Evolutionary conservation across 2,888 invertebrate species (phyloP).

Genomic region (Lissocephala sabroskyi): DNA sequence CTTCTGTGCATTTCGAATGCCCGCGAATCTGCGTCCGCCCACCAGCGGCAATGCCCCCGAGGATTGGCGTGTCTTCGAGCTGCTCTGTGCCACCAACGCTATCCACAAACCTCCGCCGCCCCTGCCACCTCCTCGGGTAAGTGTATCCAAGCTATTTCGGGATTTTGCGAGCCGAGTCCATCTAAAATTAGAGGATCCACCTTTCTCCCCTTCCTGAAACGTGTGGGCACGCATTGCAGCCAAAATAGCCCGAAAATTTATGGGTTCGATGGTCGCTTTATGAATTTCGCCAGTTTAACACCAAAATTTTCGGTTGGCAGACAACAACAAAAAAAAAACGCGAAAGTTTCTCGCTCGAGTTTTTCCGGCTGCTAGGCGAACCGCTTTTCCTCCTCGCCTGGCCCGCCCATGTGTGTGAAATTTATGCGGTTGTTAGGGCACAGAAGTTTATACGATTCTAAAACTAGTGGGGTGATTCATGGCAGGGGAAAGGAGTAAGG

Average conservation of each 20-base stretch:
- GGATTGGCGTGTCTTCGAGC: conserved; percentile 84
- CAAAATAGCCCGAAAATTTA: conserved; percentile 10
- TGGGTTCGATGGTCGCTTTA: conserved; percentile 1
- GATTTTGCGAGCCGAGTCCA: too few relatives aligned
- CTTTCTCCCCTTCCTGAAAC: too few relatives aligned
- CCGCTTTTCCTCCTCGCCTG: neutral
- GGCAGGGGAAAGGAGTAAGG: too few relatives aligned
- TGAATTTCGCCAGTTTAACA: conserved; percentile 17
- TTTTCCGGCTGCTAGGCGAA: neutral
- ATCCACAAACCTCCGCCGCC: neutral
- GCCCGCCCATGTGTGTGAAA: too few relatives aligned
- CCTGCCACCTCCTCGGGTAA: too few relatives aligned
- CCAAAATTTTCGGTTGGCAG: conserved; percentile 14
- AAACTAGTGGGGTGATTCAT: too few relatives aligned
- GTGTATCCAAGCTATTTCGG: too few relatives aligned
- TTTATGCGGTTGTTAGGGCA: conserved; percentile 61
- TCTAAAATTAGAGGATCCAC: neutral
- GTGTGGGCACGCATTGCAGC: neutral
- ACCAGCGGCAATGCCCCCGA: conserved; percentile 75
- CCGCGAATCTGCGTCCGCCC: conserved; percentile 34
- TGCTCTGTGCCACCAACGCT: conserved; percentile 73
- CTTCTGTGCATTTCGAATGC: too few relatives aligned
- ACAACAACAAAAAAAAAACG: conserved; percentile 32
- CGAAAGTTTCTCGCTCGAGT: conserved; percentile 3
- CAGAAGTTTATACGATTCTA: too few relatives aligned